Evolutionary conservation across 30 jellyfish, hydroid and myxozoan species (phyloP).

Genomic region (Hydra vulgaris): DNA sequence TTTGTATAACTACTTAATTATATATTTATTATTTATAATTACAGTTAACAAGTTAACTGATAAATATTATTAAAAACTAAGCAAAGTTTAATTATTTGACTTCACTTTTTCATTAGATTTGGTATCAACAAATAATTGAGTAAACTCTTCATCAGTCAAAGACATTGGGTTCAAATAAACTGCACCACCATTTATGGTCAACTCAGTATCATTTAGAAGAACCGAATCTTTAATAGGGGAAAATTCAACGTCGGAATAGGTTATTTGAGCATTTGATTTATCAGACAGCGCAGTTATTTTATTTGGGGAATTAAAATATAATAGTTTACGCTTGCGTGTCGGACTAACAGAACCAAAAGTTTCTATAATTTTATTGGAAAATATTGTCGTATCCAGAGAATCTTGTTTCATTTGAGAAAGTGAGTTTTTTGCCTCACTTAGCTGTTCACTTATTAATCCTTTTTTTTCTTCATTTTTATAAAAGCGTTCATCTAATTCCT

Average conservation of each 20-base stretch:
- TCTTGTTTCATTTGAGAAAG: conserved; percentile 49
- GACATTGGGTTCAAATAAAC: conserved; percentile 19
- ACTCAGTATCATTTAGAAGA: not conserved
- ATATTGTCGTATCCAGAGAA: conserved; percentile 35
- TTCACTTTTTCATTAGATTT: too few species aligned
- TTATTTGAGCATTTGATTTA: not conserved
- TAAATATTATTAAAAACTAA: too few species aligned
- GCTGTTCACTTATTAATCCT: conserved; percentile 40
- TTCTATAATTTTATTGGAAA: conserved; percentile 26
- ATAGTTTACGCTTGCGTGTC: conserved; percentile 12
- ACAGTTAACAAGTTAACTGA: too few species aligned
- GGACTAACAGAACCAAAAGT: conserved; percentile 28
- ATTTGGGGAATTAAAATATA: not conserved
- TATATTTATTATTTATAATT: too few species aligned
- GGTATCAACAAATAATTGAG: conserved; percentile 10
- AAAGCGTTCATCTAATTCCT: conserved; percentile 47
- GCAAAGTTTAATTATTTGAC: too few species aligned
- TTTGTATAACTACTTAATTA: too few species aligned
- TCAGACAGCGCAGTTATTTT: not conserved
- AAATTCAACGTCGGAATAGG: not conserved
- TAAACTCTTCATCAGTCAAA: conserved; percentile 40
- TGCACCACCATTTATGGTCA: not conserved
- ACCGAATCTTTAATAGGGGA: conserved; percentile 1
- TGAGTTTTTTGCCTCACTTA: conserved; percentile 65
- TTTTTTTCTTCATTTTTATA: conserved; percentile 44